Evolutionary conservation across 1,140 invertebrate species (phyloP).

Genomic region (Delia radicum): DNA sequence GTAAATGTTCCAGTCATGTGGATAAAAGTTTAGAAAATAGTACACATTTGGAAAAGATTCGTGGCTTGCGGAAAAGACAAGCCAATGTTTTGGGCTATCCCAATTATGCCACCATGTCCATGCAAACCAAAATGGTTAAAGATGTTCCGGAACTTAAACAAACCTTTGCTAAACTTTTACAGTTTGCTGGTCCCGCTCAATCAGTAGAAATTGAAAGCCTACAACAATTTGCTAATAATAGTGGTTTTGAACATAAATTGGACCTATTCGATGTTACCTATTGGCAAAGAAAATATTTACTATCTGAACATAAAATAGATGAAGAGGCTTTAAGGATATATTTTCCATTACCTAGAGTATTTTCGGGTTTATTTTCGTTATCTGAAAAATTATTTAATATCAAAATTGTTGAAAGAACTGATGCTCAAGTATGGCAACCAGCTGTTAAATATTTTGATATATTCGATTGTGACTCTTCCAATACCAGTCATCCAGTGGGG

Average conservation of each 20-base stretch:
- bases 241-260: conserved; percentile 70
- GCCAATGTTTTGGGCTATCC: conserved; percentile 75
- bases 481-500: conserved; percentile 64
- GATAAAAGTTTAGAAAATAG: conserved; percentile 72
- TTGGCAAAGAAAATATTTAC: conserved; percentile 75
- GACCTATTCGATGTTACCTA: conserved; percentile 85
- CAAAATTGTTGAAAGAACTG: conserved; percentile 70
- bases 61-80: conserved; percentile 66
- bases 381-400: conserved; percentile 79
- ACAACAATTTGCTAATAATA: conserved; percentile 72
- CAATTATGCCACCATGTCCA: conserved; percentile 80
- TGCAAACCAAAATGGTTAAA: conserved; percentile 93
- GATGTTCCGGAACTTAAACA: conserved; percentile 75
- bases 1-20: conserved; percentile 66
- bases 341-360: conserved; percentile 79
- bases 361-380: conserved; percentile 74
- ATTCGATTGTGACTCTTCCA: conserved; percentile 65
- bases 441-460: conserved; percentile 84
- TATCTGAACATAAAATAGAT: conserved; percentile 66
- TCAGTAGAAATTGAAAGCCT: conserved; percentile 73
- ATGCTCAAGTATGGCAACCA: conserved; percentile 75
- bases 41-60: conserved; percentile 74
- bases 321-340: conserved; percentile 75
- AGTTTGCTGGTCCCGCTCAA: conserved; percentile 70
- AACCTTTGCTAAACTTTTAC: conserved; percentile 69